Percentiles rank a stretch among this genome's conserved stretches.
Conservation (phyloP, 2,888 invertebrate species). For the Diploptera punctata region DNA sequence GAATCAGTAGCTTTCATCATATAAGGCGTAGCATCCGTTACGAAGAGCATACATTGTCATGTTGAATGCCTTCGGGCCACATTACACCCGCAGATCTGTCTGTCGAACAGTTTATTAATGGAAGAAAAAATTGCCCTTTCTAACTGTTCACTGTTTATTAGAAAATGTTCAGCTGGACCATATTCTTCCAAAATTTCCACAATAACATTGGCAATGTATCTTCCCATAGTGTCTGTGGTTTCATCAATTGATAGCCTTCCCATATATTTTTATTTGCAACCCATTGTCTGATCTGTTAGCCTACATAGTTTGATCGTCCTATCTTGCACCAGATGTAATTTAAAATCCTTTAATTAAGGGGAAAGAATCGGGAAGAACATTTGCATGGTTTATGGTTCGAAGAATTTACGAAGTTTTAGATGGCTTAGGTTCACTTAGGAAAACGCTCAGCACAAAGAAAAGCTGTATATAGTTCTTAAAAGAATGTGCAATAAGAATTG, state of each 20-base stretch:
- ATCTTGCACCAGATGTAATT: background rate
- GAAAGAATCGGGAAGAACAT: slow-evolving; percentile 7
- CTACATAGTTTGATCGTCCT: background rate
- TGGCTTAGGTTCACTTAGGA: background rate
- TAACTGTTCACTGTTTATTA: slow-evolving; percentile 6
- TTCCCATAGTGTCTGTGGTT: background rate
- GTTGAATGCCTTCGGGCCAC: background rate
- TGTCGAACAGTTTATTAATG: background rate
- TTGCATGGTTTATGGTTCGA: background rate
- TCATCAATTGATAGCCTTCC: background rate
- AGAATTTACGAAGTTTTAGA: background rate
- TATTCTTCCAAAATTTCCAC: background rate
- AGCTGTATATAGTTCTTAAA: background rate
- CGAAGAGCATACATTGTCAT: slow-evolving; percentile 8
- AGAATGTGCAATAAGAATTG: background rate
- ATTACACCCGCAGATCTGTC: background rate
- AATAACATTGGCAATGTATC: background rate
- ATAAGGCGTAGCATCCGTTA: background rate
- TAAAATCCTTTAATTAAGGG: slow-evolving; percentile 3
- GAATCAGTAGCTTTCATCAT: background rate
- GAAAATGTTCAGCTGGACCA: background rate
- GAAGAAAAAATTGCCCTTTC: background rate
- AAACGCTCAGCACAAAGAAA: background rate
- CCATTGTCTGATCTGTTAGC: background rate
- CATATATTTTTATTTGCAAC: background rate